Percentiles rank a stretch among this genome's conserved stretches.
Evolutionary conservation across 2,797 vertebrate species (phyloP).

Genomic region (Sternotherus odoratus): DNA sequence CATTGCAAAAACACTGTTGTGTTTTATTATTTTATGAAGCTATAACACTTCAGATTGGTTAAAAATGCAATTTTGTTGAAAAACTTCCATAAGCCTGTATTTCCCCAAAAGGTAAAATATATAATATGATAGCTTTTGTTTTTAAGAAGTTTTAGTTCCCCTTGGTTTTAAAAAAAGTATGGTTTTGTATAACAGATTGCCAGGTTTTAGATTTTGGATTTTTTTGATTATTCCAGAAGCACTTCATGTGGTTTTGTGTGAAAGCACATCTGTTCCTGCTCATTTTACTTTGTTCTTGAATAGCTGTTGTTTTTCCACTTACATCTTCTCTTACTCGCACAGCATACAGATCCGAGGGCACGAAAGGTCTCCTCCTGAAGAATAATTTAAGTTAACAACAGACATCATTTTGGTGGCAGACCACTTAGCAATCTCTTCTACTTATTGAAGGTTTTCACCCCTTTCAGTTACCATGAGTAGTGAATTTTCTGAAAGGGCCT

Average conservation of each 20-base stretch:
- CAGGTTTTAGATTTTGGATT: not conserved
- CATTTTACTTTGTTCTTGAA: constrained; percentile 30
- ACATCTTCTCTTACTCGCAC: constrained; percentile 21
- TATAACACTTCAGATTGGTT: not conserved
- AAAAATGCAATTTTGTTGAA: constrained; percentile 4
- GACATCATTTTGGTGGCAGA: constrained; percentile 43
- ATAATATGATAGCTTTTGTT: not conserved
- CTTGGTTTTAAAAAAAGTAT: not conserved
- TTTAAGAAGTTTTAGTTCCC: not conserved
- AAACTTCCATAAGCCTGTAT: rapidly evolving
- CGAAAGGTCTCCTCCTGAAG: constrained; percentile 40
- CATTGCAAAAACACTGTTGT: not conserved
- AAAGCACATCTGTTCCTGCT: constrained; percentile 25
- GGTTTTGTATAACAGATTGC: not conserved
- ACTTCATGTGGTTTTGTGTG: not conserved
- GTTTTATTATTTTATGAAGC: not conserved
- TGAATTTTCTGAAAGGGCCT: constrained; percentile 20
- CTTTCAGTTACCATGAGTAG: constrained; percentile 25
- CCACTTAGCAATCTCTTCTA: constrained; percentile 14
- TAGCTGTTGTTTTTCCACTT: constrained; percentile 49
- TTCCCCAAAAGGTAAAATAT: not conserved
- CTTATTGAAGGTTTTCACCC: constrained; percentile 52
- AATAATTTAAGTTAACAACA: constrained; percentile 55
- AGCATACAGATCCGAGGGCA: constrained; percentile 31
- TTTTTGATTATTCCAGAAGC: not conserved